Conservation (phyloP, 1,140 invertebrate genomes). For the Laodelphax striatellus region DNA sequence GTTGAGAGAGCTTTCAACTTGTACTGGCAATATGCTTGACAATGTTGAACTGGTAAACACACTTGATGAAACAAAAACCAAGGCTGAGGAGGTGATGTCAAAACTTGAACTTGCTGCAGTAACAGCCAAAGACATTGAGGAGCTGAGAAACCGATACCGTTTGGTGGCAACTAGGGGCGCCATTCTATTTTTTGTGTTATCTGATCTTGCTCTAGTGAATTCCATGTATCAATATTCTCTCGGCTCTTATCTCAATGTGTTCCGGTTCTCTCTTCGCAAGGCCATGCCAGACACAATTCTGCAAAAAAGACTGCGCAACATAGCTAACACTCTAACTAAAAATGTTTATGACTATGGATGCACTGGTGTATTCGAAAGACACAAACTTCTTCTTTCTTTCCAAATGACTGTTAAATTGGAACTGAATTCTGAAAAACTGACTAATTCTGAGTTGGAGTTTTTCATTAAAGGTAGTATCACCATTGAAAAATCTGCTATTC, state of each 20-base stretch:
- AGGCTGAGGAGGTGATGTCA: conserved; percentile 56
- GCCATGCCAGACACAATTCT: conserved; percentile 63
- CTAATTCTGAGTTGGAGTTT: conserved; percentile 69
- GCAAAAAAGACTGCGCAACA: conserved; percentile 58
- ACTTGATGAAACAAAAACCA: conserved; percentile 77
- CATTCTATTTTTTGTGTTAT: conserved; percentile 77
- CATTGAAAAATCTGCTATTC: conserved; percentile 53
- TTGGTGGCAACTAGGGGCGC: conserved; percentile 71
- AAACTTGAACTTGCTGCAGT: conserved; percentile 60
- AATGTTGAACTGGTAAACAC: conserved; percentile 75
- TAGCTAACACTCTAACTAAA: conserved; percentile 70
- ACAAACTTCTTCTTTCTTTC: conserved; percentile 83
- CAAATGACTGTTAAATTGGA: conserved; percentile 77
- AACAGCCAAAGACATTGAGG: conserved; percentile 68
- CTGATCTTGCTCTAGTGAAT: conserved; percentile 75
- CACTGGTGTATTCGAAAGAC: conserved; percentile 79
- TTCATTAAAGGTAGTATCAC: conserved; percentile 76
- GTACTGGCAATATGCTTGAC: conserved; percentile 82
- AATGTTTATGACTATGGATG: conserved; percentile 84
- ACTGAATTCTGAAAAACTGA: conserved; percentile 46
- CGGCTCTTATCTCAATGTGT: conserved; percentile 65
- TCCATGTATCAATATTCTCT: conserved; percentile 88
- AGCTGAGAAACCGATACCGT: conserved; percentile 66
- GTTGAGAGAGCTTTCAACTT: conserved; percentile 65
- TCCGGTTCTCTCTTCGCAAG: conserved; percentile 63